Conservation (phyloP, 2,113 vertebrate genomes). For the Oreochromis niloticus region DNA sequence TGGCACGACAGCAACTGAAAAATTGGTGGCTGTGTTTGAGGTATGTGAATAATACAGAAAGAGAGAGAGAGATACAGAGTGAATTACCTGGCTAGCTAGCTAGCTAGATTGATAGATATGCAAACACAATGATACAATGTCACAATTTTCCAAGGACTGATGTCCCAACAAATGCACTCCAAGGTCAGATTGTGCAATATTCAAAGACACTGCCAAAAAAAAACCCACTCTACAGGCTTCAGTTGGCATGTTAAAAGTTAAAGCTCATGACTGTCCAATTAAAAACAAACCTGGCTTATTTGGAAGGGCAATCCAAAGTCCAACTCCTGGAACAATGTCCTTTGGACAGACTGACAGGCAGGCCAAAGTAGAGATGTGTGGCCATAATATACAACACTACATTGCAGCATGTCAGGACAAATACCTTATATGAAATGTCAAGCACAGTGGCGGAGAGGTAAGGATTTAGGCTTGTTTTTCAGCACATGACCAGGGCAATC, state of each 20-base stretch:
- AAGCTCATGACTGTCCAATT: not conserved
- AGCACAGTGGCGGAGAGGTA: not conserved
- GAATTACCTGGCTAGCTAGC: not conserved
- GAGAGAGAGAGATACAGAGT: not conserved
- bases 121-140: not conserved
- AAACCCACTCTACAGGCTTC: fast-evolving
- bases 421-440: not conserved
- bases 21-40: not conserved
- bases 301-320: not conserved
- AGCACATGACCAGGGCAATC: not conserved
- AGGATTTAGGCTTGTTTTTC: not conserved
- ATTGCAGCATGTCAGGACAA: not conserved
- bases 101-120: not conserved
- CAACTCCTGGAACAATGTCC: not conserved
- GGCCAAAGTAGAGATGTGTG: not conserved
- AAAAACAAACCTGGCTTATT: not conserved
- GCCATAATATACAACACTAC: not conserved
- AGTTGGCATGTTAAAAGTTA: not conserved
- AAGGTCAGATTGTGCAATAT: not conserved
- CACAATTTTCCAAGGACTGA: not conserved
- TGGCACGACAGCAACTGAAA: constrained; percentile 42
- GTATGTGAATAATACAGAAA: not conserved
- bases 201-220: fast-evolving
- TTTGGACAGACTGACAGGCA: not conserved
- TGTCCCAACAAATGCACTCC: not conserved